Evolutionary conservation across 1,140 invertebrate species (phyloP).

Genomic region (Camponotus floridanus): DNA sequence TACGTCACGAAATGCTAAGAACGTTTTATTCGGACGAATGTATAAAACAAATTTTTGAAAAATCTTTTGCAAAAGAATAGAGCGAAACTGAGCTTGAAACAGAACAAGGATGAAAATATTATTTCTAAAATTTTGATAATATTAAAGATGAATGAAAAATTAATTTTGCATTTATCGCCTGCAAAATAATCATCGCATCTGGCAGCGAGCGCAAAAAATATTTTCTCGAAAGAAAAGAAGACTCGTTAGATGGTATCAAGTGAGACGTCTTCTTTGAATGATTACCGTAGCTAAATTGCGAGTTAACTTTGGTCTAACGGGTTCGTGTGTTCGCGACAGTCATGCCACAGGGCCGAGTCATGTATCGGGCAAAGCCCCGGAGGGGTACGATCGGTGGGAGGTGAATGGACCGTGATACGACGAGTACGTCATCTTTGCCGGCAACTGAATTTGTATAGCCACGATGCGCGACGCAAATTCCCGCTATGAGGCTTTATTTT

Average conservation of each 20-base stretch:
- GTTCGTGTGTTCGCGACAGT: constrained; percentile 81
- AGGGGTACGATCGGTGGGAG: constrained; percentile 52
- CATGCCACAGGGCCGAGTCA: constrained; percentile 75
- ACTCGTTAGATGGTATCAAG: constrained; percentile 77
- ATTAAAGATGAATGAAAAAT: constrained; percentile 12
- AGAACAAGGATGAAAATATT: neutral
- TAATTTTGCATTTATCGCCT: constrained; percentile 18
- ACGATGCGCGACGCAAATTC: constrained; percentile 40
- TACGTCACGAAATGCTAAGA: neutral
- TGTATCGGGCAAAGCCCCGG: constrained; percentile 65
- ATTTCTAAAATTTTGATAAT: constrained; percentile 58
- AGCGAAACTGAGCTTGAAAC: neutral
- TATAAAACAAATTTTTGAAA: neutral
- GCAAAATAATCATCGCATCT: constrained; percentile 65
- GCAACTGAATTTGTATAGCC: constrained; percentile 49
- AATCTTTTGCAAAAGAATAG: neutral
- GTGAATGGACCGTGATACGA: constrained; percentile 65
- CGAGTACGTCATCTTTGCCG: constrained; percentile 70
- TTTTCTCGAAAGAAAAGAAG: constrained; percentile 41
- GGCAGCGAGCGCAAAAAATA: constrained; percentile 56
- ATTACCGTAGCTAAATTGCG: constrained; percentile 78
- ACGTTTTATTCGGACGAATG: neutral
- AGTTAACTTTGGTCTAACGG: constrained; percentile 78
- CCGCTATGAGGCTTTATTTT: constrained; percentile 74
- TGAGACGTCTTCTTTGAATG: constrained; percentile 78